Evolutionary conservation across 2,113 vertebrate species (phyloP).

Genomic region (Callocephalon fimbriatum): DNA sequence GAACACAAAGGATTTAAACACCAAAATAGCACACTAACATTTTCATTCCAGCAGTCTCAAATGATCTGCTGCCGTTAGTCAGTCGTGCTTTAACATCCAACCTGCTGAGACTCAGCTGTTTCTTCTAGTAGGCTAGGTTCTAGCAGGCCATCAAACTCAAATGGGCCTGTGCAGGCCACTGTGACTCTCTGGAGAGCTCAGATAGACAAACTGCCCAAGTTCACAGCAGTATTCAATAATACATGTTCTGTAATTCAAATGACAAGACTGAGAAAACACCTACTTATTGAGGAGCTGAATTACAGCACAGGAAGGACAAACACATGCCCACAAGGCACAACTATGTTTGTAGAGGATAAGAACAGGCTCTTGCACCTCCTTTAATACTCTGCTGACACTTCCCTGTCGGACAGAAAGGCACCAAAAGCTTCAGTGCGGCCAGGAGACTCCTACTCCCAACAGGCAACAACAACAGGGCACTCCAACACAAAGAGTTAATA

Average conservation of each 20-base stretch:
- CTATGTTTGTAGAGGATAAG: too few species aligned
- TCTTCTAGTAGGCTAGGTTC: not conserved
- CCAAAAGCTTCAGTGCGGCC: not conserved
- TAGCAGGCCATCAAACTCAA: not conserved
- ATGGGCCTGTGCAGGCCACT: accelerated
- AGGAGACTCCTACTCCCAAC: not conserved
- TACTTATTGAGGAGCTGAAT: not conserved
- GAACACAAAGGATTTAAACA: conserved; percentile 43
- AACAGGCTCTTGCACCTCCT: not conserved
- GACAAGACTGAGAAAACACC: not conserved
- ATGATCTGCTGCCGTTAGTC: not conserved
- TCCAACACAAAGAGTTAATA: not conserved
- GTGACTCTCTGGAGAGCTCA: not conserved
- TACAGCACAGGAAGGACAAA: not conserved
- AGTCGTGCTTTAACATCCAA: not conserved
- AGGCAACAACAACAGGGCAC: not conserved
- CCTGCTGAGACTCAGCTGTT: not conserved
- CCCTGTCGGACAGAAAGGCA: not conserved
- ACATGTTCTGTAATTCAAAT: not conserved
- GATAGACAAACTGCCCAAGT: not conserved
- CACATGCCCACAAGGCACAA: not conserved
- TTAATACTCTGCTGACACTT: not conserved
- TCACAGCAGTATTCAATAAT: not conserved
- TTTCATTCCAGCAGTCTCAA: conserved; percentile 13
- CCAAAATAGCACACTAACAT: conserved; percentile 23